Conservation (phyloP, 2,888 invertebrate species). For the Hermaeophaga mercurialis region DNA sequence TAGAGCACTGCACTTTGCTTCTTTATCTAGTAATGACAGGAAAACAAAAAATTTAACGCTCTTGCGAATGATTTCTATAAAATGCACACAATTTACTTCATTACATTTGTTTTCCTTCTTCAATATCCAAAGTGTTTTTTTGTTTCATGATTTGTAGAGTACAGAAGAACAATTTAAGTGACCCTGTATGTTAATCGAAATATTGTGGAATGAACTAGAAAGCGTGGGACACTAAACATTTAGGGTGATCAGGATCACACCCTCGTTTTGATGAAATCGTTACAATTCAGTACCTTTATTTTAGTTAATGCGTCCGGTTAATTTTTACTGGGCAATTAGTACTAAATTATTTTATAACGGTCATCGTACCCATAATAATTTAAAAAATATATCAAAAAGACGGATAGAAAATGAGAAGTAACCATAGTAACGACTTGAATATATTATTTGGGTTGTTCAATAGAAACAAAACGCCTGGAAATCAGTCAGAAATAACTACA, state of each 20-base stretch:
- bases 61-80: too few species aligned
- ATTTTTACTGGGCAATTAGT: constrained; percentile 28
- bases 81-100: neutral
- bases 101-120: neutral
- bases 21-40: neutral
- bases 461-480: too few species aligned
- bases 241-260: constrained; percentile 27
- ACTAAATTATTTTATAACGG: constrained; percentile 35
- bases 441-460: too few species aligned
- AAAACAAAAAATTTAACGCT: constrained; percentile 2
- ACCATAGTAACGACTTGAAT: too few species aligned
- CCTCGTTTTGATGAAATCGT: constrained; percentile 38
- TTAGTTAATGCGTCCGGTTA: constrained; percentile 42
- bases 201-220: neutral
- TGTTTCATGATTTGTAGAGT: too few species aligned
- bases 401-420: too few species aligned
- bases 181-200: neutral
- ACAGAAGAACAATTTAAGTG: too few species aligned
- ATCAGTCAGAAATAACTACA: too few species aligned
- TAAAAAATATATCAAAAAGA: too few species aligned
- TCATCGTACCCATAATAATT: too few species aligned
- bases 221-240: constrained; percentile 1
- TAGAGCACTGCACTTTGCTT: constrained; percentile 16
- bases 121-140: neutral
- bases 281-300: constrained; percentile 39